phyloP scores from a whole-genome alignment of 2,888 invertebrate species.

The Escarpia spicata region DNA sequence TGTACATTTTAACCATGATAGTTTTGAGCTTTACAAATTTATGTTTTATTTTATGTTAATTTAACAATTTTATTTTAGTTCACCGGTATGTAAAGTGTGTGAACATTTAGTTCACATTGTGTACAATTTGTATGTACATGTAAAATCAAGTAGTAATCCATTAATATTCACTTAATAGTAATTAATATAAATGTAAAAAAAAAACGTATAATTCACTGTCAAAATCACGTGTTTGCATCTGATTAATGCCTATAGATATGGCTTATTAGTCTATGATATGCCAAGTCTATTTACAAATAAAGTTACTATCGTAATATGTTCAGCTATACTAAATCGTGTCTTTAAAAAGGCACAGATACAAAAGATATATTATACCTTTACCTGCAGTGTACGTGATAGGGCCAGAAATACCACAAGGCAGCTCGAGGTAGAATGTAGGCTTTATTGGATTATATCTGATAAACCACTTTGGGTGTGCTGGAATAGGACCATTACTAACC shows the following conservation, averaged over 20 bases:
- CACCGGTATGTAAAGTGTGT: not conserved
- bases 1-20: conserved; percentile 3
- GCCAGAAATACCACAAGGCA: not conserved
- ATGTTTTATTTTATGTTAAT: not conserved
- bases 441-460: not conserved
- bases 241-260: not conserved
- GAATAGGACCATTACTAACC: not conserved
- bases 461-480: not conserved
- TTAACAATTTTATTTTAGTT: not conserved
- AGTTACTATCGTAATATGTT: not conserved
- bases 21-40: not conserved
- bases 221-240: no score
- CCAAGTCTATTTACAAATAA: not conserved
- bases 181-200: no score
- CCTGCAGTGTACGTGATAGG: not conserved
- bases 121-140: not conserved
- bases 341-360: not conserved
- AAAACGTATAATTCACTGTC: no score
- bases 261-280: not conserved
- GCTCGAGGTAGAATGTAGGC: not conserved
- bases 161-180: not conserved
- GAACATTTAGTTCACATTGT: not conserved
- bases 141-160: not conserved
- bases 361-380: not conserved
- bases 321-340: not conserved